These are phyloP conservation scores for Mustelus asterias DNA, from an alignment of 2,113 vertebrate genomes.

Conservation along the genomic window DNA sequence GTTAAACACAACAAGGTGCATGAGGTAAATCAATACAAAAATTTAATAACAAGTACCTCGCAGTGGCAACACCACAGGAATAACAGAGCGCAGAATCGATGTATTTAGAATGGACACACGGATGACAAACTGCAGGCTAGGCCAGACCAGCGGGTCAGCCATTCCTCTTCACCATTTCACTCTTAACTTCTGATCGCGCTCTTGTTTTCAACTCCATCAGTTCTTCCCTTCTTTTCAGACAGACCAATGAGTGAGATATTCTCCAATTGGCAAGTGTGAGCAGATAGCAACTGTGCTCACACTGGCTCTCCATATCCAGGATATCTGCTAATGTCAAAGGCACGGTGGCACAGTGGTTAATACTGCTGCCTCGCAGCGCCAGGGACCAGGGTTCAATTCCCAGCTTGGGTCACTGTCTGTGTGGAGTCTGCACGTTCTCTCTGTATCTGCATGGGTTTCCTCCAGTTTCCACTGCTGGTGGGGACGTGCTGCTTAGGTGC, in stretches of 20 bases:
- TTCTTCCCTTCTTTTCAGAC: neutral
- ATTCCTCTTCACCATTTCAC: neutral
- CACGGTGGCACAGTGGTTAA: too few species aligned
- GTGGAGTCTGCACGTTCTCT: too few species aligned
- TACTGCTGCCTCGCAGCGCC: too few species aligned
- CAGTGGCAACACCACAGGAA: neutral
- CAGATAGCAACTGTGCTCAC: neutral
- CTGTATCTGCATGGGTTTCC: too few species aligned
- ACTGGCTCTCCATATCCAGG: neutral
- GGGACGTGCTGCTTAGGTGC: too few species aligned
- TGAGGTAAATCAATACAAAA: conserved; percentile 10
- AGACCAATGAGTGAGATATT: neutral
- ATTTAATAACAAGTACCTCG: neutral
- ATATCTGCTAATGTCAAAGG: neutral
- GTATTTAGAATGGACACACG: neutral
- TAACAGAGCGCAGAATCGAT: neutral
- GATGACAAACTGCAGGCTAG: neutral
- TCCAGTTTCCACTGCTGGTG: too few species aligned
- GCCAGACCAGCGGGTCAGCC: neutral
- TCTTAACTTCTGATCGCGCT: neutral
- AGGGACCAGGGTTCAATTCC: too few species aligned
- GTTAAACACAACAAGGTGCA: neutral
- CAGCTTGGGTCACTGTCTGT: too few species aligned
- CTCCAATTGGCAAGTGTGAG: neutral
- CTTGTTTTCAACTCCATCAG: too few species aligned